These are phyloP conservation scores for Sebastes alutus DNA, from an alignment of 2,797 vertebrate genomes.

Conservation along the genomic window DNA sequence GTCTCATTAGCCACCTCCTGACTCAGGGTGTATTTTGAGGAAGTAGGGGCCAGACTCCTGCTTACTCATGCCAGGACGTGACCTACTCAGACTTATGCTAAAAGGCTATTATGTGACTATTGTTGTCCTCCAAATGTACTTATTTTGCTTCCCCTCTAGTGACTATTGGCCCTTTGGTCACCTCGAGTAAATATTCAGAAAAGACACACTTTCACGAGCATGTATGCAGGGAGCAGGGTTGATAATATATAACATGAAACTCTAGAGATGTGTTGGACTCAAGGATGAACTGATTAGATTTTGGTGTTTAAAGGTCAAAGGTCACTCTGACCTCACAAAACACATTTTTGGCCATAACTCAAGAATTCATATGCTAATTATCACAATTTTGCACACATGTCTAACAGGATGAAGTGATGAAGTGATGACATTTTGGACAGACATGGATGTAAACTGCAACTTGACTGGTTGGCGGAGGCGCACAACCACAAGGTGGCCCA, in stretches of 20 bases:
- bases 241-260: not conserved
- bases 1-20: slow-evolving; percentile 53
- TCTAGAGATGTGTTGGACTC: not conserved
- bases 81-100: slow-evolving; percentile 12
- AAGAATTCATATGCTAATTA: too few species aligned
- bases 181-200: not conserved
- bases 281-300: too few species aligned
- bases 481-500: too few species aligned
- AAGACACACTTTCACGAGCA: not conserved
- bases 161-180: not conserved
- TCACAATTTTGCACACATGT: too few species aligned
- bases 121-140: slow-evolving; percentile 12
- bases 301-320: too few species aligned
- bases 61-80: slow-evolving; percentile 58
- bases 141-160: not conserved
- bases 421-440: too few species aligned
- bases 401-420: too few species aligned
- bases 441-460: too few species aligned
- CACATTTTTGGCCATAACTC: too few species aligned
- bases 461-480: too few species aligned
- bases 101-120: slow-evolving; percentile 6
- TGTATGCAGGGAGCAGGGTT: not conserved
- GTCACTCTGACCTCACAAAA: too few species aligned
- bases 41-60: slow-evolving; percentile 31
- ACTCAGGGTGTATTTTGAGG: slow-evolving; percentile 50